Percentiles rank a stretch among this genome's conserved stretches.
These are phyloP conservation scores for Ctenomys sociabilis DNA, from an alignment of 2,113 vertebrate genomes.

Conservation along the genomic window DNA sequence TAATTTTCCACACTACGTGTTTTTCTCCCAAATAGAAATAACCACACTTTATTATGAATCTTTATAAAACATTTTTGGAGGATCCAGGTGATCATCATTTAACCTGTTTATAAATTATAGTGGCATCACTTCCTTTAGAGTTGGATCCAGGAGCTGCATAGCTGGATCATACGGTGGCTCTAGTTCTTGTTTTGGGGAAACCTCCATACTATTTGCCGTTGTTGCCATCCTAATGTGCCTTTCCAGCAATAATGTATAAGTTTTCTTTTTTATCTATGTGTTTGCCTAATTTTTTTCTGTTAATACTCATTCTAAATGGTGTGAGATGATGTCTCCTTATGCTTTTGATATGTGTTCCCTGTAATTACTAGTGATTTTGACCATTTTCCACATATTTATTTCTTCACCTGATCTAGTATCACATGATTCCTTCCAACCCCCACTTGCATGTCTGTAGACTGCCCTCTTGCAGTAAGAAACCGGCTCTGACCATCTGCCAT, in stretches of 20 bases:
- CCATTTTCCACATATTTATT: background rate
- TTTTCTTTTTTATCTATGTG: background rate
- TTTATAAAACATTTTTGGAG: background rate
- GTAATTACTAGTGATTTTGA: background rate
- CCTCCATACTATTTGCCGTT: background rate
- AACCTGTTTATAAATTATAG: background rate
- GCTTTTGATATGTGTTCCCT: background rate
- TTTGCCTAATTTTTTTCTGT: background rate
- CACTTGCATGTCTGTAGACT: background rate
- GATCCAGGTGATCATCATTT: background rate
- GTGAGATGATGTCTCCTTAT: background rate
- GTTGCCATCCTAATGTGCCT: no score
- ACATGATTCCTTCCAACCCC: background rate
- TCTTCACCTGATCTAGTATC: background rate
- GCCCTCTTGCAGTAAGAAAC: background rate
- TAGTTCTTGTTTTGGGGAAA: background rate
- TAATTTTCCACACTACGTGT: background rate
- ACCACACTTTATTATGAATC: background rate
- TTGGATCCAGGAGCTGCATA: background rate
- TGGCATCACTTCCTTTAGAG: background rate
- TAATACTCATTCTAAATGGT: background rate
- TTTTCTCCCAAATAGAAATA: background rate
- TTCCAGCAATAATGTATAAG: background rate
- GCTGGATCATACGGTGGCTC: background rate
- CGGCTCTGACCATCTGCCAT: background rate